phyloP scores from a whole-genome alignment of 2,113 vertebrate species.

The Coturnix japonica region DNA sequence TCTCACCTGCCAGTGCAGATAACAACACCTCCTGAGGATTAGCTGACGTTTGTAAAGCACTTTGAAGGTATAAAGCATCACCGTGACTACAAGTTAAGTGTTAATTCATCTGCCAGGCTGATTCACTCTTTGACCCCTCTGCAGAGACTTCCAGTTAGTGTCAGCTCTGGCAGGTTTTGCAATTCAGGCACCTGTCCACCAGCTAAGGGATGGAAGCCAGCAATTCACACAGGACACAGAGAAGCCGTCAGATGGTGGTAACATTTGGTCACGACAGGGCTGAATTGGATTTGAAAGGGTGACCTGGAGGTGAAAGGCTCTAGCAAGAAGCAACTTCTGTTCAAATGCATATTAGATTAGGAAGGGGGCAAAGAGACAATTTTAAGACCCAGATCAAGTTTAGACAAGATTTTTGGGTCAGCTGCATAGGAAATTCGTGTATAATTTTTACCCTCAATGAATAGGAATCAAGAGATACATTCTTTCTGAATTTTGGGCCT shows the following conservation, averaged over 20 bases:
- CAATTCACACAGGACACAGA: slow-evolving; percentile 40
- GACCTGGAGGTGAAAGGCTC: slow-evolving; percentile 69
- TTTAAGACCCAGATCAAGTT: slow-evolving; percentile 48
- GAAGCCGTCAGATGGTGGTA: slow-evolving; percentile 55
- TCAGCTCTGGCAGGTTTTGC: slow-evolving; percentile 46
- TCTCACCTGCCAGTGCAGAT: slow-evolving; percentile 50
- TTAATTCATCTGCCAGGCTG: slow-evolving; percentile 47
- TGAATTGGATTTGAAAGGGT: slow-evolving; percentile 68
- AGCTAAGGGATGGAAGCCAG: slow-evolving; percentile 59
- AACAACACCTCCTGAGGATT: slow-evolving; percentile 52
- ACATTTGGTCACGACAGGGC: slow-evolving; percentile 64
- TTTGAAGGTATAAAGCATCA: slow-evolving; percentile 36
- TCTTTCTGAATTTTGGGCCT: not conserved
- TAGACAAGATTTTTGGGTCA: slow-evolving; percentile 37
- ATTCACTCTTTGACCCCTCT: slow-evolving; percentile 45
- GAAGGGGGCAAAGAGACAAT: slow-evolving; percentile 2
- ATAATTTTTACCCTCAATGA: slow-evolving; percentile 12
- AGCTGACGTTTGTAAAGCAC: slow-evolving; percentile 20
- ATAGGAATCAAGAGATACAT: not conserved
- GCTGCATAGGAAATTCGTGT: not conserved
- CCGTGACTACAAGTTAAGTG: not conserved
- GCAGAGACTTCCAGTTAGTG: slow-evolving; percentile 38
- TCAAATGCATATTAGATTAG: slow-evolving; percentile 65
- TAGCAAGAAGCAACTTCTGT: slow-evolving; percentile 42
- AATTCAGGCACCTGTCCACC: slow-evolving; percentile 62